Base-by-base conservation (phyloP, 1,140 invertebrate genomes). In the Microplitis demolitor region DNA sequence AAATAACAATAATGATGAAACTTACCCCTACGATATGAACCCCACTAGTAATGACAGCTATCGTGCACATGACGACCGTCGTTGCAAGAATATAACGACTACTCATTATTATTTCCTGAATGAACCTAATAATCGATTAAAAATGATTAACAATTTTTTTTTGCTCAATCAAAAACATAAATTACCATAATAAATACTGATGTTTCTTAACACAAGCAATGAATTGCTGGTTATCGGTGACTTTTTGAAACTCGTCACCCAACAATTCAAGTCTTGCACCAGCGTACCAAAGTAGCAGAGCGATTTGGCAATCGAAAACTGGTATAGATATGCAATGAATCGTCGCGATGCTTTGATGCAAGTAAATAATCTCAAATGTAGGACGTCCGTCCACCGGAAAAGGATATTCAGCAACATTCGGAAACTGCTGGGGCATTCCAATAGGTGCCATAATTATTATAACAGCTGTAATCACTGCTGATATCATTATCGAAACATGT, bases 371-470 rank as follows among this genome's bases (percentile, higher is more conserved):
- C 53, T 75, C 60, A 16, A 72, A 80, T 0, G 77, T 5, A 2
- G 79, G 78, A 62, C 74, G 77, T 0, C 61, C 8, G 11, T 79
- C 63, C 0, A 78, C 63, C 0, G 74, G 5, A 77, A 85, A 83
- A 1, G 82, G 82, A 77, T 85, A 85, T n/a, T 74, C 69, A 0
- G 79, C 80, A 13, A 76, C 53, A 1, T 79, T 78, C 3, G 83
- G 82, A 16, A 83, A 80, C 1, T 50, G 60, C 35, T 75, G 62
- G 1, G 66, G 14, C 16, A 78, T 45, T 11, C 77, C 67, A 4
- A 81, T 5, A 24, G 82, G 82, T 0, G 76, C 62, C 6, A 56
- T 35, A 63, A 79, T 75, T 39, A 82, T 64, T 0, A 74, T 14
- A 8, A 62, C 6, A 3, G 73, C 4, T 11, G 74, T 62, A 0